Conservation (phyloP, 2,797 vertebrate genomes). For the Rhynchotus rufescens region DNA sequence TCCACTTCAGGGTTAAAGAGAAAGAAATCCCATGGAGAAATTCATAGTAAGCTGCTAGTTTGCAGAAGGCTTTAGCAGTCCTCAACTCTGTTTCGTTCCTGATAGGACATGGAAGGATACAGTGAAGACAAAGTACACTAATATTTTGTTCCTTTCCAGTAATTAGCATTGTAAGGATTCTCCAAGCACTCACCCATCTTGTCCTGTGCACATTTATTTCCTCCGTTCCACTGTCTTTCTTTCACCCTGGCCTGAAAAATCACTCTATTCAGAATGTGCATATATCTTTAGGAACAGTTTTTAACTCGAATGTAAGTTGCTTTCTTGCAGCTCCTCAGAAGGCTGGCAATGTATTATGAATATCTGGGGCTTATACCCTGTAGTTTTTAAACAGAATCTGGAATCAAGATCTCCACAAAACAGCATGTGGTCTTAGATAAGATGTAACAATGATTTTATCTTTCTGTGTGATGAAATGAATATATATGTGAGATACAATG, state of each 20-base stretch:
- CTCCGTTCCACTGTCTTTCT: background rate
- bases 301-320: background rate
- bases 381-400: slow-evolving; percentile 12
- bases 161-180: background rate
- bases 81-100: background rate
- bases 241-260: background rate
- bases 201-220: background rate
- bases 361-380: slow-evolving; percentile 10
- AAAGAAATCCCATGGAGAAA: background rate
- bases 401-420: background rate
- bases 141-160: background rate
- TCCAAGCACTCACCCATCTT: background rate
- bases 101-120: background rate
- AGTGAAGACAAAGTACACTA: background rate
- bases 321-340: slow-evolving; percentile 23
- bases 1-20: background rate
- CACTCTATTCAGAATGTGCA: background rate
- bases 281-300: slow-evolving; percentile 19
- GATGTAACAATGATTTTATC: background rate
- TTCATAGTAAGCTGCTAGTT: background rate
- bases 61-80: background rate
- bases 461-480: slow-evolving; percentile 8
- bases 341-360: background rate
- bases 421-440: background rate
- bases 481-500: background rate